Conservation (phyloP, 64 coral and sea anemone genomes). For the Dendronephthya gigantea region DNA sequence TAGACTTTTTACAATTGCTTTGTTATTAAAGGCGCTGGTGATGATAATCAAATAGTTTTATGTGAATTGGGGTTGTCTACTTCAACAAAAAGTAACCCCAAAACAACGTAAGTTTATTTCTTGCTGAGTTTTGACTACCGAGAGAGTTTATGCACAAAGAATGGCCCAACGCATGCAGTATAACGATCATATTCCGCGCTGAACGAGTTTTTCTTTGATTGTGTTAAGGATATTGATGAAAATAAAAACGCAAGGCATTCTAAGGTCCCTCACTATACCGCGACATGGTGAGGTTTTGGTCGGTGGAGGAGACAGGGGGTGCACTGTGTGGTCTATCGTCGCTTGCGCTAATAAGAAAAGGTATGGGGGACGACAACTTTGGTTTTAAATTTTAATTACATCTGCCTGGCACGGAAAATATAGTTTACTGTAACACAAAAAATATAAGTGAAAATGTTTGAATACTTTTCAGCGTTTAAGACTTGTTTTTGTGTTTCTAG, state of each 20-base stretch:
- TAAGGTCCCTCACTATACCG: conserved; percentile 63
- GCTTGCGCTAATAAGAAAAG: background rate
- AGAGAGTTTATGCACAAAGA: background rate
- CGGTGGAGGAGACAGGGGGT: conserved; percentile 89
- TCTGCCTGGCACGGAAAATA: too few relatives aligned
- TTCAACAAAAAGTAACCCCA: conserved; percentile 44
- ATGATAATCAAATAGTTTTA: conserved; percentile 70
- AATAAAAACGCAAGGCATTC: conserved; percentile 66
- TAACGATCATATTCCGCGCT: too few relatives aligned
- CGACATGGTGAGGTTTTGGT: conserved; percentile 68
- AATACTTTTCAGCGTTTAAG: too few relatives aligned
- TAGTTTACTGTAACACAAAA: too few relatives aligned
- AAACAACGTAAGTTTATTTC: conserved; percentile 71
- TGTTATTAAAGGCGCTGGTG: conserved; percentile 52
- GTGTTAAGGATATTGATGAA: conserved; percentile 58
- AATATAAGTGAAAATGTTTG: too few relatives aligned
- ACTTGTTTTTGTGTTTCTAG: background rate
- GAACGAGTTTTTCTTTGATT: background rate
- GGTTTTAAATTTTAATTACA: too few relatives aligned
- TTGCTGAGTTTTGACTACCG: background rate
- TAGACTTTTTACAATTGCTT: background rate
- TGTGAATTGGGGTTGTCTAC: conserved; percentile 84
- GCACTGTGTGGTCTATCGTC: conserved; percentile 54
- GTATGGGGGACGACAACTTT: background rate
- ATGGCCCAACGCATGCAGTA: too few relatives aligned